Conservation (phyloP, 2,113 vertebrate genomes). For the Eupsittula cactorum region DNA sequence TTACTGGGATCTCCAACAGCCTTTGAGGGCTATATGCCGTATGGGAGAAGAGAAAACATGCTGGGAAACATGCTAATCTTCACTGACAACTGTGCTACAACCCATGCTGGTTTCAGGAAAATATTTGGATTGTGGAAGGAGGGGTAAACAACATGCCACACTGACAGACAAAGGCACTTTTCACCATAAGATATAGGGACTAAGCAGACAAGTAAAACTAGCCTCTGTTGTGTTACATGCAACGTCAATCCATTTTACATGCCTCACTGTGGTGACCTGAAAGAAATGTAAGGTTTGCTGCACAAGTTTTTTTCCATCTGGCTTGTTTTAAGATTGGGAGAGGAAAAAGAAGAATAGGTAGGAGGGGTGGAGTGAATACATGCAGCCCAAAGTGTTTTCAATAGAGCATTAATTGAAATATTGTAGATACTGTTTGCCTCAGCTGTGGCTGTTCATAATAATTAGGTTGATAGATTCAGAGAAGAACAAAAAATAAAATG, state of each 20-base stretch:
- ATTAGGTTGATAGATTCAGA: constrained; percentile 33
- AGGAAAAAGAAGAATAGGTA: neutral
- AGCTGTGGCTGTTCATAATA: constrained; percentile 16
- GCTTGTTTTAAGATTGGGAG: neutral
- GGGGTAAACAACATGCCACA: neutral
- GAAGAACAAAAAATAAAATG: neutral
- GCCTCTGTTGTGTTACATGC: neutral
- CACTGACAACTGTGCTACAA: neutral
- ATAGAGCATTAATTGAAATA: constrained; percentile 10
- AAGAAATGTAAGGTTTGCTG: neutral
- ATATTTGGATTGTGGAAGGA: neutral
- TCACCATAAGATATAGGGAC: neutral
- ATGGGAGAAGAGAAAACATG: neutral
- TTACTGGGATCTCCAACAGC: neutral
- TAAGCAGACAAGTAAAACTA: neutral
- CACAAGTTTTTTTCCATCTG: neutral
- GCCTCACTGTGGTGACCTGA: neutral
- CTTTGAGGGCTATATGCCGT: neutral
- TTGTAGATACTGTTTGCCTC: constrained; percentile 1
- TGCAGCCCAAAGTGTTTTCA: neutral
- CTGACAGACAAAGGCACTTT: neutral
- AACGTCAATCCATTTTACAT: neutral
- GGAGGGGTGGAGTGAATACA: neutral
- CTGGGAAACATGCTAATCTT: neutral
- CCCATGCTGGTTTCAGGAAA: neutral